Percentiles rank a stretch among this genome's conserved stretches.
These are phyloP conservation scores for Mixornis gularis DNA, from an alignment of 2,113 vertebrate genomes.

Conservation along the genomic window DNA sequence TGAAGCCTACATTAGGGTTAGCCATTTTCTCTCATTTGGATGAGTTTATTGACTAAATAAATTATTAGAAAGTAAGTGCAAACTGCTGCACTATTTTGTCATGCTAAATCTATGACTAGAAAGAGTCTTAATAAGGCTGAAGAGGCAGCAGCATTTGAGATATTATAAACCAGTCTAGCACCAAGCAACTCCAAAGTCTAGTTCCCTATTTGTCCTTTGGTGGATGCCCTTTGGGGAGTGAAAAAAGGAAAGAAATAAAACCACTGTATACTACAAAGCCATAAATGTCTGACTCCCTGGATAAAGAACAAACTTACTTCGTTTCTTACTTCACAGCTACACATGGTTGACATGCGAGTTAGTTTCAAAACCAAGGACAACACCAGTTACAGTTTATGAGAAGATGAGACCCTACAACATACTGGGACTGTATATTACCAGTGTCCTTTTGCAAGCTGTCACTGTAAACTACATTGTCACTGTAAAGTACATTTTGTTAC, in stretches of 20 bases:
- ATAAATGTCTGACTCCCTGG: background rate
- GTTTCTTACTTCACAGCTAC: background rate
- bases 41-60: background rate
- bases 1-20: background rate
- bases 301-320: background rate
- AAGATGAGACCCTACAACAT: background rate
- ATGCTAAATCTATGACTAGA: background rate
- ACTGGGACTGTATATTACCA: background rate
- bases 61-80: background rate
- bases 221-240: background rate
- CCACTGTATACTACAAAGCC: background rate
- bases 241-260: background rate
- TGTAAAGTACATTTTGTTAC: background rate
- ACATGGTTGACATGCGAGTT: background rate
- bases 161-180: slow-evolving; percentile 58
- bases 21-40: background rate
- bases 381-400: background rate
- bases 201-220: background rate
- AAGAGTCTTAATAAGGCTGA: slow-evolving; percentile 8
- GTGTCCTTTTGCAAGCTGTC: background rate
- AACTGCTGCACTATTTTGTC: background rate
- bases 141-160: slow-evolving; percentile 40
- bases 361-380: background rate
- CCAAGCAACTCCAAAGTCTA: slow-evolving; percentile 7
- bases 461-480: background rate